Percentiles rank a stretch among this genome's conserved stretches.
These are phyloP conservation scores for Leptinotarsa peninsularis DNA, from an alignment of 2,888 invertebrate genomes.

Conservation along the genomic window DNA sequence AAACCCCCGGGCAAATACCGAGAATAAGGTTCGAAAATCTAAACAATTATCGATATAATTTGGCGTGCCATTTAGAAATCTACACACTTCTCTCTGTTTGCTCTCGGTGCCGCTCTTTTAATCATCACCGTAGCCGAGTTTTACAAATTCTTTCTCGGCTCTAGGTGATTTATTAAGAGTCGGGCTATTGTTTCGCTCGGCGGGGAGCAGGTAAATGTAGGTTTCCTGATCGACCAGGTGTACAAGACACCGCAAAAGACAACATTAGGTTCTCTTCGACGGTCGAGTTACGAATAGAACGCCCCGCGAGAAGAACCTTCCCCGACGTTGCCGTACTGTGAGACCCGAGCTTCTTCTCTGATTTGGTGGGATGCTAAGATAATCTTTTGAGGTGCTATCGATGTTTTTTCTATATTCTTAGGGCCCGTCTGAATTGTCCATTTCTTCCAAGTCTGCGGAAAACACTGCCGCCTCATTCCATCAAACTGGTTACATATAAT, in stretches of 20 bases:
- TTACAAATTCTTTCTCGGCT: constrained; percentile 65
- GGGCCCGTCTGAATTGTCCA: too few species aligned
- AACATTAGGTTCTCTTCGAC: constrained; percentile 40
- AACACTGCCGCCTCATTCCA: too few species aligned
- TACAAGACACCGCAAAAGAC: constrained; percentile 48
- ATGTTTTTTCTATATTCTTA: too few species aligned
- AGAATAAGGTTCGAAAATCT: constrained; percentile 9
- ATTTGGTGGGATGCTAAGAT: neutral
- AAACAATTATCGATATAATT: constrained; percentile 20
- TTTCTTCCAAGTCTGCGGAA: too few species aligned
- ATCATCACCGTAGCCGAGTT: constrained; percentile 65
- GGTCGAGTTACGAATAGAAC: constrained; percentile 36
- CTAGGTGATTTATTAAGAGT: constrained; percentile 65
- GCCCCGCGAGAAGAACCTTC: constrained; percentile 34
- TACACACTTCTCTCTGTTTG: constrained; percentile 43
- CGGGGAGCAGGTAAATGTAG: constrained; percentile 58
- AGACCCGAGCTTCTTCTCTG: neutral
- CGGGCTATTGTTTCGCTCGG: constrained; percentile 65
- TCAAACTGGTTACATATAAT: too few species aligned
- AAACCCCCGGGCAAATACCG: constrained; percentile 12
- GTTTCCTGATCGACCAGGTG: constrained; percentile 54
- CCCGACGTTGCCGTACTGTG: constrained; percentile 31
- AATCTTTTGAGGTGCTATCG: too few species aligned
- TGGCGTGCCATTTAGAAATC: constrained; percentile 21
- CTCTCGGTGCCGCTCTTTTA: constrained; percentile 61